A percentile compares a stretch with the other conserved stretches of the same genome.
Evolutionary conservation across 2,797 vertebrate genomes (phyloP).

Genomic region (Odontamblyopus lacepedii): DNA sequence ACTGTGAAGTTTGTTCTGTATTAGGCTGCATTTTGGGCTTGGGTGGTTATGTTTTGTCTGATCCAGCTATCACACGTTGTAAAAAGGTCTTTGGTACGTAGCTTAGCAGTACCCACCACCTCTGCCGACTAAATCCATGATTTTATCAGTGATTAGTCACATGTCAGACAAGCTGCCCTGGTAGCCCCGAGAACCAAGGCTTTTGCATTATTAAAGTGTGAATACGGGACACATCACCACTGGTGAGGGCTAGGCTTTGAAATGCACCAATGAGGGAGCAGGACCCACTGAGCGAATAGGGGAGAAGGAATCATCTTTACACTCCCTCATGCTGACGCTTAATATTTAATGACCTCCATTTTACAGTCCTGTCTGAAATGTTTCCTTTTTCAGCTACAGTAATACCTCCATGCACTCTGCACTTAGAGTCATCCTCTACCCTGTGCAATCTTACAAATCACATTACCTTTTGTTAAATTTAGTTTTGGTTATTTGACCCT

Average conservation of each 20-base stretch:
- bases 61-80: conserved; percentile 4
- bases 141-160: conserved; percentile 50
- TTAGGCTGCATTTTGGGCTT: neutral
- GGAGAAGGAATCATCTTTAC: conserved; percentile 37
- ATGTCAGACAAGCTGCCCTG: conserved; percentile 34
- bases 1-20: neutral
- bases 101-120: conserved; percentile 13
- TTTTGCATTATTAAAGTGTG: conserved; percentile 54
- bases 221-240: conserved; percentile 58
- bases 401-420: conserved; percentile 2
- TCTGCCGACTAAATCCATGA: conserved; percentile 28
- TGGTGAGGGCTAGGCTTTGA: conserved; percentile 41
- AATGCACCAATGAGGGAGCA: conserved; percentile 26
- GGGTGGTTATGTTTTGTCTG: neutral
- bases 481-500: conserved; percentile 16
- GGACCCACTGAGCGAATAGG: conserved; percentile 22
- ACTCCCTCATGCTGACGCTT: conserved; percentile 35
- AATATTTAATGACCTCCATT: conserved; percentile 53
- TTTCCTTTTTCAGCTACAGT: conserved; percentile 7
- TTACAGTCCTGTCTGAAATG: conserved; percentile 19
- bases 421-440: conserved; percentile 3
- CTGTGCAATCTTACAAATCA: conserved; percentile 8
- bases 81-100: conserved; percentile 18
- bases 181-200: conserved; percentile 25
- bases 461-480: neutral